phyloP scores from a whole-genome alignment of 2,888 invertebrate species.

The Drosophila mimetica region DNA sequence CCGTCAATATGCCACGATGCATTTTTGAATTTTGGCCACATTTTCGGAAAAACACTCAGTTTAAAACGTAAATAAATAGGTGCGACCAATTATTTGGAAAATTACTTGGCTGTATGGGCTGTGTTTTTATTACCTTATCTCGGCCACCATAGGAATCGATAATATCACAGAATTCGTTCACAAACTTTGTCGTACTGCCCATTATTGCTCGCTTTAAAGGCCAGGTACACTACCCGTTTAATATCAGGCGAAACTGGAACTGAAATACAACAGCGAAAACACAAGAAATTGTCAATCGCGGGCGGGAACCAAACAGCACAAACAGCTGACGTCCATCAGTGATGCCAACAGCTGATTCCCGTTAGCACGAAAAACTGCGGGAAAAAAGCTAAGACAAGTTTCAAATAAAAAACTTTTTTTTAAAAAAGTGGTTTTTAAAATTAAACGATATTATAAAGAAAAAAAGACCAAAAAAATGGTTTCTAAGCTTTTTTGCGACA shows the following conservation, averaged over 20 bases:
- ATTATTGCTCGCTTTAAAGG: conserved; percentile 37
- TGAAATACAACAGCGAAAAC: conserved; percentile 21
- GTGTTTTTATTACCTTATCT: conserved; percentile 88
- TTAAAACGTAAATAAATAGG: conserved; percentile 39
- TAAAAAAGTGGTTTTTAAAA: no score
- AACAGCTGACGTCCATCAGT: conserved; percentile 19
- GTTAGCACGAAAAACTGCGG: no score
- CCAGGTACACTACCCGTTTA: conserved; percentile 22
- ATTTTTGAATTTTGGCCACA: conserved; percentile 4
- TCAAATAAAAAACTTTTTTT: no score
- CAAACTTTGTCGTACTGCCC: conserved; percentile 72
- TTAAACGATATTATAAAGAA: no score
- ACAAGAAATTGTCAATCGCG: conserved; percentile 19
- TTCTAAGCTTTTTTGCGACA: no score
- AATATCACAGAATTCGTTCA: conserved; percentile 88
- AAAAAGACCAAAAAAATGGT: no score
- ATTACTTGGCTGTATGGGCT: neutral
- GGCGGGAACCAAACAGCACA: conserved; percentile 28
- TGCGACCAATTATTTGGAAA: conserved; percentile 10
- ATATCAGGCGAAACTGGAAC: conserved; percentile 25
- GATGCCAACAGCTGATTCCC: conserved; percentile 2
- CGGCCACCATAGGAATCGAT: conserved; percentile 93
- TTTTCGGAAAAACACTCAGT: neutral
- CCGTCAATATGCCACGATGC: conserved; percentile 38
- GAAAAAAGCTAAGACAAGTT: no score